Evolutionary conservation across 2,113 vertebrate species (phyloP), one percentile per base, ranked within the genome.

Genomic region (Salminus brasiliensis): DNA sequence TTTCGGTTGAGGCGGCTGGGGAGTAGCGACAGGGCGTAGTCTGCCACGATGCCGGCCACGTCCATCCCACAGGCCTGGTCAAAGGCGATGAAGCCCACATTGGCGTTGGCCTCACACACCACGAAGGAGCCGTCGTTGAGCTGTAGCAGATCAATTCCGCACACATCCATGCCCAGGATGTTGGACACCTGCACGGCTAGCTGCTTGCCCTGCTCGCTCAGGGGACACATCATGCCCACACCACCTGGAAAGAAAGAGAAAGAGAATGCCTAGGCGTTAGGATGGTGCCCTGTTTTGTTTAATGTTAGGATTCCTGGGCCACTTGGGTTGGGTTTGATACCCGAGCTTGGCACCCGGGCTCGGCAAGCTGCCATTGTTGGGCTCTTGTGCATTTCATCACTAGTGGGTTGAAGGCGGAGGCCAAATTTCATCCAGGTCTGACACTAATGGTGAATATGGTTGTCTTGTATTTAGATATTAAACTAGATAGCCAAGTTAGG

Each of bases 101-200:
- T 97, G 84, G 96, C 95, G 0, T 97, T 96, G 55, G 96, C 96
- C 86, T 97, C 96, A 57, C 96, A 97, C 83, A 97, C 95, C 83
- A 95, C 87, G 30, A 96, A 97, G 0, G 96, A 96, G 86, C 95
- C 95, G 2, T 97, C 92, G 0, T 95, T 94, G 78, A 95, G 90
- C 87, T 96, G 93, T 81, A 97, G 94, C 66, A 97, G 94, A 83
- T 97, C 96, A 3, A 97, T 95, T 85, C 95, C 96, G 1, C 96
- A 97, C 85, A 96, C 94, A 76, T 97, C 96, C 95, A 96, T 96
- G 87, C 95, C 96, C 25, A 97, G 91, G 88, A 97, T 96, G 88
- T 95, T 95, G 66, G 95, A 97, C 82, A 97, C 96, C 87, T 96
- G 95, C 69, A 95, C 92, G 62, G 96, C 96, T 86, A 97, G 88